Base-by-base conservation (phyloP, 2,888 invertebrate genomes). In the Athalia rosae region DNA sequence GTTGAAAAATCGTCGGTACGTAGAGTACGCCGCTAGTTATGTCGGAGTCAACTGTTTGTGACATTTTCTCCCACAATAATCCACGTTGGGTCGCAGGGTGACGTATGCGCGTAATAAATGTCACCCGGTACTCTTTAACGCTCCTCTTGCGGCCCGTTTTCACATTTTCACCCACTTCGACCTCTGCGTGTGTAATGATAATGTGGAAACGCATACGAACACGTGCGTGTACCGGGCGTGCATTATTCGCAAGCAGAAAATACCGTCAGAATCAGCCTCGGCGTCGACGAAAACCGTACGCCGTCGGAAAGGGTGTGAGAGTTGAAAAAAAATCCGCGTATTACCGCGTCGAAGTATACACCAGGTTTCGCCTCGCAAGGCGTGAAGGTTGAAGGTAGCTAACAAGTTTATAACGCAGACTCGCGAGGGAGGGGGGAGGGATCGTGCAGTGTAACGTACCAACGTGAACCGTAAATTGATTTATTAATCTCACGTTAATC, bases 91-190 rank as follows among this genome's bases (percentile, higher is more conserved):
- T n/a, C n/a, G 64, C 64, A 7, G 47, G 15, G 47, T 64, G 64
- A 64, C 64, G 64, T 64, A 64, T 64, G 47, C 64, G 48, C 64
- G 64, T 64, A 64, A 64, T 64, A 47, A 64, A 64, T 64, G 64
- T 48, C 64, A 62, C 62, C 62, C 62, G 28, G 28, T 28, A 28
- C 28, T 48, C 48, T 64, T 64, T 41, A 45, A 64, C 48, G 64
- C 8, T 48, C 45, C 63, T 64, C 45, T 64, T 7, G 45, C 48
- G 28, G 28, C 28, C 48, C 64, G 48, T 64, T 64, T 62, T 8
- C 64, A 28, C 28, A 28, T 28, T 28, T 28, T 28, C 28, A 28
- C 28, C 28, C 28, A 28, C 28, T 28, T 28, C n/a, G n/a, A n/a
- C n/a, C n/a, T 28, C 28, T 28, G 28, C 28, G 28, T 28, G 28